Evolutionary conservation across 35 echinoderm and acorn worm species (phyloP), one percentile per base, ranked within the genome.

Genomic region (Heliocidaris tuberculata): DNA sequence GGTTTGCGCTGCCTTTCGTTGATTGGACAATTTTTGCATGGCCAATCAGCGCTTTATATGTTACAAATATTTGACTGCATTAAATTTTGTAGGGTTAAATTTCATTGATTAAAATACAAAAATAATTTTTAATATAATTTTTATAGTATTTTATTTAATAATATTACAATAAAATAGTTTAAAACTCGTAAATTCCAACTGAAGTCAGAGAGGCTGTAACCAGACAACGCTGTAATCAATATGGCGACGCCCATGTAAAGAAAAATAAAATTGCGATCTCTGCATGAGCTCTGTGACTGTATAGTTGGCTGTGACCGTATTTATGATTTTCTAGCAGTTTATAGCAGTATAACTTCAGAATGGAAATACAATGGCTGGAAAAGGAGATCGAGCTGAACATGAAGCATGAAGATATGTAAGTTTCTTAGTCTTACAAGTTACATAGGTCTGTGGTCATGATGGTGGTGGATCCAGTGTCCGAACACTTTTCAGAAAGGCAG

Each of bases 391-490:
- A 96, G 50, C 49, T 96, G 21, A 96, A 94, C 85, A 56, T 88
- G 56, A 86, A 86, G 9, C 95, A 96, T n/a, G 95, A 96, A 88
- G 95, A 96, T 31, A 96, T 96, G 95, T 96, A 60, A 96, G 95
- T 92, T 11, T 24, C 35, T 42, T n/a, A n/a, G n/a, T n/a, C n/a
- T n/a, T n/a, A n/a, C n/a, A n/a, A n/a, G n/a, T n/a, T n/a, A n/a
- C n/a, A n/a, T n/a, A n/a, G n/a, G n/a, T n/a, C n/a, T n/a, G n/a
- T n/a, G n/a, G n/a, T n/a, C n/a, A n/a, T n/a, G n/a, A n/a, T n/a
- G n/a, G n/a, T n/a, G n/a, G n/a, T n/a, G n/a, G n/a, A n/a, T n/a
- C n/a, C n/a, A n/a, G n/a, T n/a, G n/a, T n/a, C n/a, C n/a, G n/a
- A n/a, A n/a, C n/a, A n/a, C n/a, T n/a, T n/a, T n/a, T n/a, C n/a